These are phyloP conservation scores for Lasioglossum calceatum DNA, from an alignment of 2,888 invertebrate species.

Conservation along the genomic window DNA sequence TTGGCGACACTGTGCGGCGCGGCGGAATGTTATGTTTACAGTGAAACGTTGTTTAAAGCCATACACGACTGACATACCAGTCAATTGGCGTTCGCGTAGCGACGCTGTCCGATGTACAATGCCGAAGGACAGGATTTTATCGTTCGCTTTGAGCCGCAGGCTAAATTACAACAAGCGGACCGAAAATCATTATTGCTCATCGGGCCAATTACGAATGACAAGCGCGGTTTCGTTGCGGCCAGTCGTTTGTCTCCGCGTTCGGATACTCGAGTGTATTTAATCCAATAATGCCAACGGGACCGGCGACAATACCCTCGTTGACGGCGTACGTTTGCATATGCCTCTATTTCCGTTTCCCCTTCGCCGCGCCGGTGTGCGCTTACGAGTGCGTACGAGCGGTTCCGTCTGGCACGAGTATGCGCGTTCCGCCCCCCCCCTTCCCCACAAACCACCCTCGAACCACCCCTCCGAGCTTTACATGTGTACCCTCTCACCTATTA, in stretches of 20 bases:
- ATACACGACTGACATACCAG: neutral
- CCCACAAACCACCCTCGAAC: neutral
- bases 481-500: slow-evolving; percentile 22
- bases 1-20: neutral
- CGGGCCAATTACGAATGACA: slow-evolving; percentile 59
- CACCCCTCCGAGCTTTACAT: neutral
- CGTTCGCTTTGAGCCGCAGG: neutral
- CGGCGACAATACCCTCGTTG: slow-evolving; percentile 63
- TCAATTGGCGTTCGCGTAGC: neutral
- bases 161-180: slow-evolving; percentile 33
- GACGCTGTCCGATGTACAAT: neutral
- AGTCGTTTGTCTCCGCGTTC: slow-evolving; percentile 59
- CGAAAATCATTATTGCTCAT: slow-evolving; percentile 51
- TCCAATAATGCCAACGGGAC: slow-evolving; percentile 61
- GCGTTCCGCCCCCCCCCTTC: slow-evolving; percentile 14
- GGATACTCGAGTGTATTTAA: slow-evolving; percentile 65
- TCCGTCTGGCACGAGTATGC: slow-evolving; percentile 57
- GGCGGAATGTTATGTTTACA: neutral
- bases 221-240: slow-evolving; percentile 58
- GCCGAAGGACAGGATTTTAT: slow-evolving; percentile 1
- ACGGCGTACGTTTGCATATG: slow-evolving; percentile 61
- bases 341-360: slow-evolving; percentile 62
- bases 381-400: slow-evolving; percentile 59
- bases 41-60: neutral
- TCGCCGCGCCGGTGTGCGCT: slow-evolving; percentile 36